Conservation (phyloP, 2,888 invertebrate genomes). For the Octonoba sinensis region DNA sequence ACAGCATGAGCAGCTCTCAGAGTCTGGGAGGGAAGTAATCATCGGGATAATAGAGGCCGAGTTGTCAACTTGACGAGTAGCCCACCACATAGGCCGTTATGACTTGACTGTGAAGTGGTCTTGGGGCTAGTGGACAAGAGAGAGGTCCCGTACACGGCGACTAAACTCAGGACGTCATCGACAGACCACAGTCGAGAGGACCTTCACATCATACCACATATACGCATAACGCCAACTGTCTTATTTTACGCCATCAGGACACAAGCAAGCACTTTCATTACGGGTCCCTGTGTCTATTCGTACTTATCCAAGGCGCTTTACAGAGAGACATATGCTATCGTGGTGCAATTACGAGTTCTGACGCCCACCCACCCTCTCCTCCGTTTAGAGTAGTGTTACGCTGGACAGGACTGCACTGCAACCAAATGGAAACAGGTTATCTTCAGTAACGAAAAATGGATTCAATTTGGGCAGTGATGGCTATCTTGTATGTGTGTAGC, state of each 20-base stretch:
- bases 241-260: slow-evolving; percentile 1
- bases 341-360: not conserved
- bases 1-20: not conserved
- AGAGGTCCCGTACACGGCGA: not conserved
- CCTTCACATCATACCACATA: slow-evolving; percentile 1
- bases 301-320: not conserved
- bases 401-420: not conserved
- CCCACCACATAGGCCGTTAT: no score
- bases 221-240: slow-evolving; percentile 2
- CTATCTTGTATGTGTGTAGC: no score
- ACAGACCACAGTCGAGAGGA: slow-evolving; percentile 1
- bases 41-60: not conserved
- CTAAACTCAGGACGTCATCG: slow-evolving; percentile 2
- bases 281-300: not conserved
- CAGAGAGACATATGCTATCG: not conserved
- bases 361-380: not conserved
- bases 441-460: no score
- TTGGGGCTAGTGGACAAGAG: slow-evolving; percentile 6
- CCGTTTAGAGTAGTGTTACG: not conserved
- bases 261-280: not conserved
- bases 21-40: not conserved
- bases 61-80: not conserved
- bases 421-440: not conserved
- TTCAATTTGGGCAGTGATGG: no score
- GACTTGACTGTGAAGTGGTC: slow-evolving; percentile 1